Percentiles rank a stretch among this genome's conserved stretches.
phyloP scores from a whole-genome alignment of 2,797 vertebrate species.

The Gymnopithys bicolor region DNA sequence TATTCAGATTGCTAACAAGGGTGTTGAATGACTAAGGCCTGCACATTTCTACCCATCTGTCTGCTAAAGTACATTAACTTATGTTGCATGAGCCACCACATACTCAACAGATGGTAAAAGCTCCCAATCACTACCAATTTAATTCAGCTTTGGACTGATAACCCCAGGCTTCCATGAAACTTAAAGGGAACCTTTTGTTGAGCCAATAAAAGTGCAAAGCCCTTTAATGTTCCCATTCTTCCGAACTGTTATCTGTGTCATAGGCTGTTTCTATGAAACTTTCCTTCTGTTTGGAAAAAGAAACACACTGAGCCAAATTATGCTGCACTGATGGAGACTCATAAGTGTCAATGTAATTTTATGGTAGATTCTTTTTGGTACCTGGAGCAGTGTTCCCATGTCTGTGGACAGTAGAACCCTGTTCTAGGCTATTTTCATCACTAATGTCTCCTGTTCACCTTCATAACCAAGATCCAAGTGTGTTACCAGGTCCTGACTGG shows the following conservation, averaged over 20 bases:
- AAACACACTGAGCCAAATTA: background rate
- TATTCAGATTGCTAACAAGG: slow-evolving; percentile 17
- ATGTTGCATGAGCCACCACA: slow-evolving; percentile 34
- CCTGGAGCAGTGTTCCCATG: background rate
- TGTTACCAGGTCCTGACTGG: too few relatives aligned
- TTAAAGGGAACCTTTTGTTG: background rate
- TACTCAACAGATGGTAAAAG: slow-evolving; percentile 57
- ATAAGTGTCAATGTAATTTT: background rate
- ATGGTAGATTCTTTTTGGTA: background rate
- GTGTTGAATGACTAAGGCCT: slow-evolving; percentile 43
- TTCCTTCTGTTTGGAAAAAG: background rate
- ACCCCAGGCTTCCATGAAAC: background rate
- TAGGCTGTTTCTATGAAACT: background rate
- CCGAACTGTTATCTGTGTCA: background rate
- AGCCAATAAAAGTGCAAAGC: slow-evolving; percentile 2
- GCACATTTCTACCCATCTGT: slow-evolving; percentile 58
- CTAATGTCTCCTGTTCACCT: too few relatives aligned
- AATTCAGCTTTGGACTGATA: slow-evolving; percentile 28
- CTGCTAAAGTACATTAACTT: slow-evolving; percentile 55
- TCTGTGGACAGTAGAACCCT: background rate
- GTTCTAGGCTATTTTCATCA: background rate
- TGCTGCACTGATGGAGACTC: background rate
- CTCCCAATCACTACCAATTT: slow-evolving; percentile 39
- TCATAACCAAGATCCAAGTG: too few relatives aligned
- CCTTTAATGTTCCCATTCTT: background rate